phyloP scores from a whole-genome alignment of 2,888 invertebrate genomes.

The Hyppa rectilinea region DNA sequence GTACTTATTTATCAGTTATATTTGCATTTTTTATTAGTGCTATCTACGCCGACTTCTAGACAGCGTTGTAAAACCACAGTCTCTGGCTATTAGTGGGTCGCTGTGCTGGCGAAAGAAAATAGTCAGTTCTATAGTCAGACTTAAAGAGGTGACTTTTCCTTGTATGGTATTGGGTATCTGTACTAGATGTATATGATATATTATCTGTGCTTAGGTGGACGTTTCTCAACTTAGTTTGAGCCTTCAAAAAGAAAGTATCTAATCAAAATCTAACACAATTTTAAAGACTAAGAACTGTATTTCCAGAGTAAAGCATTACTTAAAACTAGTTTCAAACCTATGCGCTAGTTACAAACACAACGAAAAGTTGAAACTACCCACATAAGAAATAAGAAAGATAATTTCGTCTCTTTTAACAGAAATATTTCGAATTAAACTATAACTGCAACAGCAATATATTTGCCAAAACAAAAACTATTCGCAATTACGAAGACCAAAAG shows the following conservation, averaged over 20 bases:
- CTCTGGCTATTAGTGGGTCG: too few species aligned
- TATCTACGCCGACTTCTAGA: too few species aligned
- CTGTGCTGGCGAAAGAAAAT: too few species aligned
- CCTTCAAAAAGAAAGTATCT: background rate
- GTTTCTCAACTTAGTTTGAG: background rate
- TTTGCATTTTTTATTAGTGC: too few species aligned
- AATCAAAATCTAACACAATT: background rate
- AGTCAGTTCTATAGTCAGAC: too few species aligned
- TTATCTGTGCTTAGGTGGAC: too few species aligned
- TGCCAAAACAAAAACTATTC: constrained; percentile 16
- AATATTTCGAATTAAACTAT: constrained; percentile 7
- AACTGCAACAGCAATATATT: constrained; percentile 22
- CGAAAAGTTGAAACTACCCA: background rate
- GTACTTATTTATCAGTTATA: too few species aligned
- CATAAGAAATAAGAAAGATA: constrained; percentile 6
- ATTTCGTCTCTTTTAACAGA: background rate
- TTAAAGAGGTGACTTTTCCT: too few species aligned
- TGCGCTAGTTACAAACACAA: background rate
- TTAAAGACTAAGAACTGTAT: background rate
- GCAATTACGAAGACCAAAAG: constrained; percentile 17
- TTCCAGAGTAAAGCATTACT: background rate
- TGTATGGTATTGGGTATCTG: too few species aligned
- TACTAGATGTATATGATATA: too few species aligned
- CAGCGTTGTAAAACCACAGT: too few species aligned
- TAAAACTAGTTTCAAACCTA: background rate